Conservation (phyloP, 2,113 vertebrate genomes). For the Anguilla rostrata region DNA sequence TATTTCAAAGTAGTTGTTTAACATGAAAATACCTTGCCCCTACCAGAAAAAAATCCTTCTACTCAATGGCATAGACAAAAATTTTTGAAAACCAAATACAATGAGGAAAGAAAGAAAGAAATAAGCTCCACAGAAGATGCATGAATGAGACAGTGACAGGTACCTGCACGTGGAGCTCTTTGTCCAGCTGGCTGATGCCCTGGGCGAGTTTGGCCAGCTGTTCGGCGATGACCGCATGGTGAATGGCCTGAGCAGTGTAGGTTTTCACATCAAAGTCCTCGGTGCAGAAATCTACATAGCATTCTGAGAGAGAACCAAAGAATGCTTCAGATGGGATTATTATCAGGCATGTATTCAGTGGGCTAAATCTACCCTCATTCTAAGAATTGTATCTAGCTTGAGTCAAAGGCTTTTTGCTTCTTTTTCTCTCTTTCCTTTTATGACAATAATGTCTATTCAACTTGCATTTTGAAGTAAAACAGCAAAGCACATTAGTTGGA, state of each 20-base stretch:
- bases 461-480: not conserved
- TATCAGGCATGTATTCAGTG: not conserved
- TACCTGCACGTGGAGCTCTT: conserved; percentile 93
- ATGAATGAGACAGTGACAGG: not conserved
- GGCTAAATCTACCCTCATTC: not conserved
- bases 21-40: not conserved
- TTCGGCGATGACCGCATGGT: conserved; percentile 91
- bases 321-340: not conserved
- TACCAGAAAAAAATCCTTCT: not conserved
- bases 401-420: not conserved
- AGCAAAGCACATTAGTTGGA: not conserved
- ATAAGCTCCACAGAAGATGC: too few relatives aligned
- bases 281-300: conserved; percentile 83
- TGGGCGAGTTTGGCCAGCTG: conserved; percentile 92
- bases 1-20: not conserved
- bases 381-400: not conserved
- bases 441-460: too few relatives aligned
- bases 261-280: conserved; percentile 92
- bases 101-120: not conserved
- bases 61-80: not conserved
- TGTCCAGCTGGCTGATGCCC: conserved; percentile 96
- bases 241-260: conserved; percentile 91
- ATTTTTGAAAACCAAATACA: not conserved
- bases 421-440: too few relatives aligned
- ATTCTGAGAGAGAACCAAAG: conserved; percentile 70